Base-by-base conservation (phyloP, 1,140 invertebrate species). In the Rhopalosiphum maidis region DNA sequence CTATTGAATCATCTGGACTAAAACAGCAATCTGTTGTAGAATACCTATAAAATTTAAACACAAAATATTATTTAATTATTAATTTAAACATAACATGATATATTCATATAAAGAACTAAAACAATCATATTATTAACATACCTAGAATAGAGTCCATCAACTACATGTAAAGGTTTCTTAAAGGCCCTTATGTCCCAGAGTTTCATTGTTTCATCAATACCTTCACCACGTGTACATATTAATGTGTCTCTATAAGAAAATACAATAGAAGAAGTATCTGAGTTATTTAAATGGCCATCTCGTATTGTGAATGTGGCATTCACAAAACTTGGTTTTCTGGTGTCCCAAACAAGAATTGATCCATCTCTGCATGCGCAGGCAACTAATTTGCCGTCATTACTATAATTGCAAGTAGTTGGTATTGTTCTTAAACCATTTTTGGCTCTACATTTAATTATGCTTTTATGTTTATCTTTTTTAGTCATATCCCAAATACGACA, bases 311-410 rank as follows among this genome's bases (percentile, higher is more conserved):
- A 96, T 0, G 97, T 96, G 0, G 98, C 98, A 94, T 98, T 99
- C 21, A 96, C 97, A 94, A 96, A 97, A 94, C 96, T 97, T 43
- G 91, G 91, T 95, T 97, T 97, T 82, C 99, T 96, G 90, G 98
- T 97, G 95, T 99, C 99, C 99, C 99, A 99, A 95, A 99, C 97
- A 95, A 99, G 99, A 94, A 99, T 97, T 0, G 98, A 99, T 4
- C 99, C 99, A 95, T 99, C 99, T 48, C 97, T 96, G 95, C 99
- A 99, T 0, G 97, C 99, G 92, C 98, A 98, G 0, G 98, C 98
- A 37, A 99, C 97, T 0, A 98, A 96, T 93, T 97, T 97, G 1
- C 99, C 99, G 95, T 99, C 99, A 93, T 97, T 95, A 93, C 97
- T 98, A 94, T 97, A 99, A 4, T 96, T 96, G 94, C 98, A 98